These are phyloP conservation scores for Melanostoma scalare DNA, from an alignment of 2,888 invertebrate genomes.

Conservation along the genomic window DNA sequence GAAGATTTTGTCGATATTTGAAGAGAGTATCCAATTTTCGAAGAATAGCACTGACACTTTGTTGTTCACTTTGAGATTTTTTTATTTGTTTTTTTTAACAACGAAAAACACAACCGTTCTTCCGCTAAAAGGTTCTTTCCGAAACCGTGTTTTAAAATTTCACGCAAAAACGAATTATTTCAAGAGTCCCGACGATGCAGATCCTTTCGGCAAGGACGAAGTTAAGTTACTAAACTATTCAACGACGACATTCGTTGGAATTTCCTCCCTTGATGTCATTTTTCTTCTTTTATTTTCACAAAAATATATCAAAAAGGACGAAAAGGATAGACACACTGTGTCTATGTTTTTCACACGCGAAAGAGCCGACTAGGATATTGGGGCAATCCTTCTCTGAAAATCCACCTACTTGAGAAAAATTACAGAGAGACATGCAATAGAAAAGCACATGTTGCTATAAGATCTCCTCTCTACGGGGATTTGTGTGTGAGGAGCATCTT, in stretches of 20 bases:
- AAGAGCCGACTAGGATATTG: conserved; percentile 61
- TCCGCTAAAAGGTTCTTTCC: conserved; percentile 15
- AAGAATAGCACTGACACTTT: conserved; percentile 13
- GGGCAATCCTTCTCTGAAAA: conserved; percentile 71
- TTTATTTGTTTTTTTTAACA: conserved; percentile 15
- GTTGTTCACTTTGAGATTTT: not conserved
- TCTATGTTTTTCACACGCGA: conserved; percentile 63
- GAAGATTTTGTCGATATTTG: conserved; percentile 48
- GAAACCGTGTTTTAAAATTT: conserved; percentile 5
- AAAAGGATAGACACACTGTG: conserved; percentile 62
- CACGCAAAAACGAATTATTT: conserved; percentile 32
- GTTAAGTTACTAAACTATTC: conserved; percentile 72
- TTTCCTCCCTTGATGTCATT: conserved; percentile 48
- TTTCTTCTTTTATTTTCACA: conserved; percentile 26
- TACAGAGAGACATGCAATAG: conserved; percentile 53
- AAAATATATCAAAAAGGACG: conserved; percentile 28
- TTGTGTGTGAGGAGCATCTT: not conserved
- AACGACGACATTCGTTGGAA: conserved; percentile 71
- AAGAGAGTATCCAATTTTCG: conserved; percentile 49
- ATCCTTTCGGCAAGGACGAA: conserved; percentile 70
- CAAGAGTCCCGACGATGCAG: conserved; percentile 49
- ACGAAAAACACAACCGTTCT: conserved; percentile 41
- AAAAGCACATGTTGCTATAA: conserved; percentile 67
- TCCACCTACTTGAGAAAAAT: conserved; percentile 69
- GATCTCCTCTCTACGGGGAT: conserved; percentile 28